Evolutionary conservation across 2,888 invertebrate genomes (phyloP), one percentile per base, ranked within the genome.

Genomic region (Unio delphinus): DNA sequence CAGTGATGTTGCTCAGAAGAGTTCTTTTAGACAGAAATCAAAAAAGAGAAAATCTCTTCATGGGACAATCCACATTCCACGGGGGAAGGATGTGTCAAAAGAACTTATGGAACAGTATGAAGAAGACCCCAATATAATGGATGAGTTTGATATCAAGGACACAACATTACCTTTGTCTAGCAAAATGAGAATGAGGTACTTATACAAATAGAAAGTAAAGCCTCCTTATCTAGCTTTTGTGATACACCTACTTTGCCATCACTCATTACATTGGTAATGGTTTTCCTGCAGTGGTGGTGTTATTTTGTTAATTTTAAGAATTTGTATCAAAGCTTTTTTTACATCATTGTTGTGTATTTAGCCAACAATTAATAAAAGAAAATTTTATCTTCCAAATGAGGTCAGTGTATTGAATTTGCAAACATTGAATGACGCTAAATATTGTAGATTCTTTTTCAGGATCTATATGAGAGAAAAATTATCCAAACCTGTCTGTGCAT

Each of bases 151-250:
- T 8, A 81, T 86, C 18, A 77, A 83, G 45, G 81, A 73, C 30
- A 84, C 84, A 78, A 80, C 83, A 11, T 77, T 82, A 34, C 80
- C 80, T 23, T 65, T 86, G 62, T 70, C 81, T 11, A 75, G 74
- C 63, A 83, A 85, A 65, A 73, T 80, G 55, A 75, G 73, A 61
- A 79, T 86, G 26, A 85, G 72, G 86, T 86, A 73, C 64, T 74
- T 59, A 23, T 34, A 23, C 55, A 65, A 34, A 34, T 55, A 45
- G 45, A 45, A 45, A 45, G 45, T 15, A 45, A 28, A 28, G 26
- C 26, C 17, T 60, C 26, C 17, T 60, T 60, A 6, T 60, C 28
- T 1, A 18, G 1, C 20, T 60, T 17, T 23, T 20, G 17, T 17
- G 17, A 17, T 60, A 18, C 8, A 7, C 26, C 6, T 60, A 45